phyloP scores from a whole-genome alignment of 2,888 invertebrate genomes.

The Stomorhina lunata region DNA sequence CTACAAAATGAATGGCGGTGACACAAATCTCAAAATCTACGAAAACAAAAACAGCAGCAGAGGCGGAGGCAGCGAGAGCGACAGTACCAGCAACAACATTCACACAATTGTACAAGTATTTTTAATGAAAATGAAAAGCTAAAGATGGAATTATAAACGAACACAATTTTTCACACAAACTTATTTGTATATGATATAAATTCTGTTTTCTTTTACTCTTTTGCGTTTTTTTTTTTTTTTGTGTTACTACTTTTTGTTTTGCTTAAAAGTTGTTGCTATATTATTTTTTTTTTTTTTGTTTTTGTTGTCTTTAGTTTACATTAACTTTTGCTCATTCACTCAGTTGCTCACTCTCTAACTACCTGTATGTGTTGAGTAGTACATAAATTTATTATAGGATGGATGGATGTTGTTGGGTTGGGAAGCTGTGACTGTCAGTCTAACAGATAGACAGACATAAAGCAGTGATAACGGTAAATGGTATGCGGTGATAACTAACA shows the following conservation, averaged over 20 bases:
- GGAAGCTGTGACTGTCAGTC: not conserved
- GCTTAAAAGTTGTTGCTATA: slow-evolving; percentile 10
- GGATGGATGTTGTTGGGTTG: no score
- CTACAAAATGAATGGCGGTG: slow-evolving; percentile 24
- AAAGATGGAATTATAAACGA: slow-evolving; percentile 24
- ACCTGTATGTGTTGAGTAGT: not conserved
- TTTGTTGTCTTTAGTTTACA: not conserved
- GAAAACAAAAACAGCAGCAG: slow-evolving; percentile 29
- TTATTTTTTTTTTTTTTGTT: not conserved
- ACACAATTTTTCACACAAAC: slow-evolving; percentile 16
- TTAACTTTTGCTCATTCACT: not conserved
- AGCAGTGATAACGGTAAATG: slow-evolving; percentile 14
- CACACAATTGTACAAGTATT: not conserved
- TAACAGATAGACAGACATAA: not conserved
- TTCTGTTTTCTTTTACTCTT: not conserved
- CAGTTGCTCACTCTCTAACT: not conserved
- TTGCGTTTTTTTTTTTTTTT: not conserved
- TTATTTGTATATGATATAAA: not conserved
- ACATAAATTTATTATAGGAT: slow-evolving; percentile 21
- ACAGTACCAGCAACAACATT: not conserved
- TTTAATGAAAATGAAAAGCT: slow-evolving; percentile 6
- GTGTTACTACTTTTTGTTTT: slow-evolving; percentile 8
- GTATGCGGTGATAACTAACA: slow-evolving; percentile 21
- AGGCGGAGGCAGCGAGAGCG: not conserved
- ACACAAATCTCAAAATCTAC: slow-evolving; percentile 31